Evolutionary conservation across 2,797 vertebrate species (phyloP).

Genomic region (Carcharodon carcharias): DNA sequence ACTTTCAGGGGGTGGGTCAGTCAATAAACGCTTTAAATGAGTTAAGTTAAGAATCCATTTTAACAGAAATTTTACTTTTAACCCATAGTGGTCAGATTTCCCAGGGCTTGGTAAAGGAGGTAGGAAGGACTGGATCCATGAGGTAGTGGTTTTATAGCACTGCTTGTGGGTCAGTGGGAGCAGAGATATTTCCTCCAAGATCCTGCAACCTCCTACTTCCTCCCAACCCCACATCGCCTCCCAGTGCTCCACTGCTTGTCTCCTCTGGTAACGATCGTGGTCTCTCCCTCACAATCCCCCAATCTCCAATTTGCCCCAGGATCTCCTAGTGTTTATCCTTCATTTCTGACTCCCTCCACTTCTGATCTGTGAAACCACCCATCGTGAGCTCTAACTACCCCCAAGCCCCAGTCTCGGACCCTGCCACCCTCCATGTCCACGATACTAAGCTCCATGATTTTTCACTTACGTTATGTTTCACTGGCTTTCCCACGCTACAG

Average conservation of each 20-base stretch:
- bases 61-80: neutral
- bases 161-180: neutral
- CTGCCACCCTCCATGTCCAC: neutral
- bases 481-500: neutral
- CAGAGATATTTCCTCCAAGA: neutral
- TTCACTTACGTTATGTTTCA: neutral
- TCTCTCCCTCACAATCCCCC: neutral
- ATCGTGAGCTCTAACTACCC: too few species aligned
- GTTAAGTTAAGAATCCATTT: neutral
- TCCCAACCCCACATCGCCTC: neutral
- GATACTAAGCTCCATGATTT: neutral
- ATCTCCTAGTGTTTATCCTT: neutral
- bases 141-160: neutral
- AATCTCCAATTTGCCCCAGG: neutral
- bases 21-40: neutral
- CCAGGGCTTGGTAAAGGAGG: neutral
- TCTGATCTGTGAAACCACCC: neutral
- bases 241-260: neutral
- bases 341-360: neutral
- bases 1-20: too few species aligned
- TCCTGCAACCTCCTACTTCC: neutral
- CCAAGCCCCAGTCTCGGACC: neutral
- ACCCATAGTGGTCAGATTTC: neutral
- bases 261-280: neutral
- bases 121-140: neutral